Evolutionary conservation across 2,797 vertebrate species (phyloP).

Genomic region (Hozukius guyotensis): DNA sequence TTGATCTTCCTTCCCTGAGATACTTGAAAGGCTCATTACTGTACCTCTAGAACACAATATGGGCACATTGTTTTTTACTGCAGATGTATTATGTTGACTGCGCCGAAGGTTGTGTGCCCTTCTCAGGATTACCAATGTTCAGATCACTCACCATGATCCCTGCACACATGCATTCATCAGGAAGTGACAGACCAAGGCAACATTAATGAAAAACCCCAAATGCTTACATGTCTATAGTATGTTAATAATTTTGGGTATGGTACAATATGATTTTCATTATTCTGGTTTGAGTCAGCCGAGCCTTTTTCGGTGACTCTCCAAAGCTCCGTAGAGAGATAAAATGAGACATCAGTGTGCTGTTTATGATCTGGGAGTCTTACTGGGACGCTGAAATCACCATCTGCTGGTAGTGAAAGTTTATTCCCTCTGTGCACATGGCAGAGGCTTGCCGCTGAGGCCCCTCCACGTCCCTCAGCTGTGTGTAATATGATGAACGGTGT

Average conservation of each 20-base stretch:
- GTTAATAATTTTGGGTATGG: not conserved
- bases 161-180: not conserved
- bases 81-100: not conserved
- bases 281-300: not conserved
- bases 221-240: not conserved
- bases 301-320: not conserved
- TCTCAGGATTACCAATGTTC: not conserved
- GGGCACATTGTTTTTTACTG: not conserved
- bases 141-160: not conserved
- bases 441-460: slow-evolving; percentile 21
- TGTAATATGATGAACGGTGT: slow-evolving; percentile 62
- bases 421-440: slow-evolving; percentile 46
- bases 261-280: not conserved
- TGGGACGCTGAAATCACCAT: slow-evolving; percentile 65
- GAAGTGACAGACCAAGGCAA: not conserved
- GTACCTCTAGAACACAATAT: not conserved
- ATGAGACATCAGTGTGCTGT: slow-evolving; percentile 53
- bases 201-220: not conserved
- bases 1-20: not conserved
- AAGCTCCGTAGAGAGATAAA: slow-evolving; percentile 49
- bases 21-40: not conserved
- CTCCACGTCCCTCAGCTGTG: slow-evolving; percentile 16
- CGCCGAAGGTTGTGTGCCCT: not conserved
- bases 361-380: slow-evolving; percentile 56
- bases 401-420: slow-evolving; percentile 69